Evolutionary conservation across 35 echinoderm and acorn worm species (phyloP), one percentile per base, ranked within the genome.

Genomic region (Hemicentrotus pulcherrimus): DNA sequence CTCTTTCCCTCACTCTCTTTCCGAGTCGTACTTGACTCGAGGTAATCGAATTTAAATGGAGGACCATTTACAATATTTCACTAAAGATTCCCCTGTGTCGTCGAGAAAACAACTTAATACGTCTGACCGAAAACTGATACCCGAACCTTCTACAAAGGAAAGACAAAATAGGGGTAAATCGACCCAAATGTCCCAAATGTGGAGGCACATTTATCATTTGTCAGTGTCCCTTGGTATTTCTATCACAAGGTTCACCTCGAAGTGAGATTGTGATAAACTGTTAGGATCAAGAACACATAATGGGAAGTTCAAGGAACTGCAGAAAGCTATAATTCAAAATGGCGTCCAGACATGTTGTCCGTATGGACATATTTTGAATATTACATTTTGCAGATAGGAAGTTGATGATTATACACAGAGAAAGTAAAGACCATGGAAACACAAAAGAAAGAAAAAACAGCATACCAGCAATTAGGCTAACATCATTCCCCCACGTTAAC

Each of bases 11-110:
- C 61, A 0, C 60, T 24, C 60, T 70, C 24, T 8, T 18, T 78
- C 65, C 22, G 28, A 78, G 65, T n/a, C 65, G 28, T 78, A 28
- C 65, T 33, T 90, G 88, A 45, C 19, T 90, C 11, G 88, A 90
- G 32, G 45, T 90, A 90, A 90, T 90, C 88, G 88, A 47, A 24
- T 90, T 47, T 90, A 90, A 90, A 90, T 90, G 32, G 88, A 33
- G 32, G 88, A 28, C 88, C 31, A 90, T 90, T 90, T 90, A 90
- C 88, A 33, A 45, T 45, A 90, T 90, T 90, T 90, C 88, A 41
- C 88, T 90, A 90, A 90, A 90, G 32, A 47, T 90, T 78, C 65
- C 88, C 88, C 31, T 45, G 46, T 35, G 88, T 32, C 32, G 24
- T 18, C 32, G 46, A 30, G 32, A 90, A 78, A 78, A 78, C 65